Percentiles rank a stretch among this genome's conserved stretches.
These are phyloP conservation scores for Clarias macrocephalus DNA, from an alignment of 2,113 vertebrate species.

Conservation along the genomic window DNA sequence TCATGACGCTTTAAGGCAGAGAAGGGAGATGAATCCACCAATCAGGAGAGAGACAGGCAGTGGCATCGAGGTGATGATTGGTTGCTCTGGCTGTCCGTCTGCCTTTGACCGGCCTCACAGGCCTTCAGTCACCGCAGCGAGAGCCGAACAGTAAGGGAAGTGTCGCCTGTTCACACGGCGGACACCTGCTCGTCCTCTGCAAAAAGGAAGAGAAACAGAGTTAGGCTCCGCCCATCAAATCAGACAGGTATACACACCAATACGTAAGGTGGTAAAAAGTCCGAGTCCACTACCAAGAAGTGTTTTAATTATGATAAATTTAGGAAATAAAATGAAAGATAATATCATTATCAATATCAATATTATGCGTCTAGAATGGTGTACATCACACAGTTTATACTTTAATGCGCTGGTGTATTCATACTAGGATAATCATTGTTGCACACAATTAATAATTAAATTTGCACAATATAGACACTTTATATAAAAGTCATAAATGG, in stretches of 20 bases:
- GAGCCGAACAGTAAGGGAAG: slow-evolving; percentile 53
- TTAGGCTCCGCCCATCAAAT: slow-evolving; percentile 2
- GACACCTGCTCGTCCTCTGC: slow-evolving; percentile 96
- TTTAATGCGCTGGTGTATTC: background rate
- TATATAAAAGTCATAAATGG: too few species aligned
- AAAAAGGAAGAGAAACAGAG: slow-evolving; percentile 46
- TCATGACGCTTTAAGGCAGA: slow-evolving; percentile 97
- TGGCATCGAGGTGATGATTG: slow-evolving; percentile 74
- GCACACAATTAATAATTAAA: background rate
- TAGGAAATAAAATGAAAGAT: background rate
- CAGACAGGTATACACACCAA: background rate
- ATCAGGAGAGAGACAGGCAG: slow-evolving; percentile 75
- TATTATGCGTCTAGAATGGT: background rate
- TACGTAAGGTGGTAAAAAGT: background rate
- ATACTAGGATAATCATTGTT: background rate
- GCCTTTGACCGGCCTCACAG: slow-evolving; percentile 37
- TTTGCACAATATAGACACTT: background rate
- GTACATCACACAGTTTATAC: background rate
- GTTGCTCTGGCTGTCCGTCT: slow-evolving; percentile 59
- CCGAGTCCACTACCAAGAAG: background rate
- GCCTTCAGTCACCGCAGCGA: slow-evolving; percentile 59
- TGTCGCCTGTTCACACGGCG: slow-evolving; percentile 82
- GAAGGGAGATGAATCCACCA: slow-evolving; percentile 84
- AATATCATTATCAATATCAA: too few species aligned
- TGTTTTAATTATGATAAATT: background rate